Evolutionary conservation across 37 sponge, comb jelly and placozoan genomes (phyloP), one percentile per base, ranked within the genome.

Genomic region (Halichondria panicea): DNA sequence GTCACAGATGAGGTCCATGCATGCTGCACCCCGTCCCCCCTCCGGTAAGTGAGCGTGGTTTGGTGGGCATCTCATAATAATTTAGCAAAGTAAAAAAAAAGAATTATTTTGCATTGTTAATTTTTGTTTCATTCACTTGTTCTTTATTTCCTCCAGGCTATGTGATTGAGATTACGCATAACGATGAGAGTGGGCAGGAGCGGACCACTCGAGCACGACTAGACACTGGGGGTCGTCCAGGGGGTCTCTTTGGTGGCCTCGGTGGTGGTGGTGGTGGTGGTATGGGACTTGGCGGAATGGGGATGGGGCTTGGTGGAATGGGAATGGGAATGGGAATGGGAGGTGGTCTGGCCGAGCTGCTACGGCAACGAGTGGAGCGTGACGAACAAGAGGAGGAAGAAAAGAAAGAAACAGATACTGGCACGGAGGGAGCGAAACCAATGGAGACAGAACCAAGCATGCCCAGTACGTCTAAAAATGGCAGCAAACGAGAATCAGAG

Each of bases 91-190:
- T n/a, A n/a, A n/a, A n/a, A n/a, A n/a, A n/a, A n/a, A n/a, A n/a
- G n/a, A n/a, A n/a, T n/a, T n/a, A n/a, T n/a, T n/a, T n/a, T n/a
- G n/a, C n/a, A n/a, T n/a, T n/a, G n/a, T n/a, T n/a, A n/a, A n/a
- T n/a, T n/a, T n/a, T n/a, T n/a, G n/a, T n/a, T n/a, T n/a, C n/a
- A n/a, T n/a, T n/a, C n/a, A n/a, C n/a, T n/a, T n/a, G n/a, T n/a
- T n/a, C n/a, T n/a, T n/a, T 35, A 34, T 28, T 18, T 3, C 78
- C 78, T 44, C 55, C 67, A 1, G 78, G 78, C 22, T 78, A 78
- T 31, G 67, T 78, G 25, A 43, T 78, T 19, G 78, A 78, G 25
- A 78, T 78, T 1, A 32, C 48, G 32, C 55, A 57, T 6, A 68
- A 78, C 21, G 68, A 24, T 19, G 62, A 22, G 18, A 28, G 8